Conservation (phyloP, 2,888 invertebrate genomes). For the Tricholauxania praeusta region DNA sequence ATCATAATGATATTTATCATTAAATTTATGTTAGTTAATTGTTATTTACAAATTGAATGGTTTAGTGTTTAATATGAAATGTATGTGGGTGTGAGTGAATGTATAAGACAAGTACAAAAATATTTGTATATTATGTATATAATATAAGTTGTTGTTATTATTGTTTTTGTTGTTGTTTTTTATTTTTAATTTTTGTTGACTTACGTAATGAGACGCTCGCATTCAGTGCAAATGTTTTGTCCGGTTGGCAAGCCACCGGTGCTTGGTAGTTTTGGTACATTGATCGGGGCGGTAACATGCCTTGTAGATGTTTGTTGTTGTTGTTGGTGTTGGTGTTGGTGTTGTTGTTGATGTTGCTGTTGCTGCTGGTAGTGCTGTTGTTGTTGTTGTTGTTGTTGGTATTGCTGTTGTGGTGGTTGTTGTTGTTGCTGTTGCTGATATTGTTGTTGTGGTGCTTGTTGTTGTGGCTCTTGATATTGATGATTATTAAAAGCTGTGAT, state of each 20-base stretch:
- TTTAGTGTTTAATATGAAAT: no score
- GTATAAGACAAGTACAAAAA: no score
- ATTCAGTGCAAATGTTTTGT: constrained; percentile 96
- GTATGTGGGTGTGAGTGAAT: no score
- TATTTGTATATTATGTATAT: no score
- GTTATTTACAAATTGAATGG: no score
- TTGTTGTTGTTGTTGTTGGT: constrained; percentile 51
- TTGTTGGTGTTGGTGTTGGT: constrained; percentile 53
- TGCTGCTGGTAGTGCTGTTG: constrained; percentile 51
- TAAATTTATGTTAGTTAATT: no score
- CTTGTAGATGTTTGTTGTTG: constrained; percentile 66
- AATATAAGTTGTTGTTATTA: constrained; percentile 13
- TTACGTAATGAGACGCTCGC: constrained; percentile 98
- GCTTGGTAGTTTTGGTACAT: constrained; percentile 75
- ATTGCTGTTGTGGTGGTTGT: constrained; percentile 48
- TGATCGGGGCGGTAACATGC: constrained; percentile 82
- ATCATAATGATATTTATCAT: no score
- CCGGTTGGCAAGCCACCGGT: constrained; percentile 84
- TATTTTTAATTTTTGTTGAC: constrained; percentile 61
- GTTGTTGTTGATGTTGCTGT: constrained; percentile 50
- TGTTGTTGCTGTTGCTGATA: constrained; percentile 44
- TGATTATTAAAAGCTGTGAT: constrained; percentile 50
- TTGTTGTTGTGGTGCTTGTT: constrained; percentile 49
- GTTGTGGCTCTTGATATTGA: constrained; percentile 45
- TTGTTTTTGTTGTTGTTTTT: constrained; percentile 20